Evolutionary conservation across 2,113 vertebrate genomes (phyloP), one percentile per base, ranked within the genome.

Genomic region (Sciurus niger): DNA sequence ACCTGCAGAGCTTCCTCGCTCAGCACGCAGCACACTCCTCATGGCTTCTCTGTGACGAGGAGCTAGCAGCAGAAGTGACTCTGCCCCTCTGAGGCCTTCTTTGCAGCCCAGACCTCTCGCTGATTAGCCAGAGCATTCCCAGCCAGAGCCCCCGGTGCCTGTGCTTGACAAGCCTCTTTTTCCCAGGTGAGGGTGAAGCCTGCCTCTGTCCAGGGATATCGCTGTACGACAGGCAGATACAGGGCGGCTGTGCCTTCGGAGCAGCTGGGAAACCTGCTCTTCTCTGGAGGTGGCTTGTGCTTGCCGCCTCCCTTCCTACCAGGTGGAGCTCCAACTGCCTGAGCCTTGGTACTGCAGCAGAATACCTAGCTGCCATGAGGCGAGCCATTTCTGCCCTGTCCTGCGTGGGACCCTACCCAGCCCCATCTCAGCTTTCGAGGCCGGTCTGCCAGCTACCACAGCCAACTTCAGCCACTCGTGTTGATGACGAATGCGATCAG

Each of bases 1-100:
- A 98, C 97, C 97, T 97, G 95, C 96, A 74, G 97, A 98, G 95
- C 76, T 87, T 90, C 60, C 95, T 98, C 96, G 65, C 91, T 96
- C 93, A 92, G 96, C 96, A 82, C 87, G 96, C 90, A 78, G 84
- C 63, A 63, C 43, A 37, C 55, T 95, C 83, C 80, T 89, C 10
- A 6, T 25, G 2, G 13, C 76, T 92, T 92, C 94, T 90, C 65
- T 98, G 96, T 40, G 58, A 40, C 0, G 17, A 89, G 96, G 43
- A 87, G 43, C 85, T 96, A 89, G 95, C 68, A 83, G 65, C 97
- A 90, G 96, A 96, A 97, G 94, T 95, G 24, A n/a, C 74, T 96
- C 86, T 77, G 55, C 25, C 16, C 77, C 97, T 98, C 91, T 0
- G 55, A 95, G 98, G 97, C 79, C 0, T 22, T 93, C 96, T 93